Conservation (phyloP, 2,888 invertebrate genomes). For the Platerodrilus igneus region DNA sequence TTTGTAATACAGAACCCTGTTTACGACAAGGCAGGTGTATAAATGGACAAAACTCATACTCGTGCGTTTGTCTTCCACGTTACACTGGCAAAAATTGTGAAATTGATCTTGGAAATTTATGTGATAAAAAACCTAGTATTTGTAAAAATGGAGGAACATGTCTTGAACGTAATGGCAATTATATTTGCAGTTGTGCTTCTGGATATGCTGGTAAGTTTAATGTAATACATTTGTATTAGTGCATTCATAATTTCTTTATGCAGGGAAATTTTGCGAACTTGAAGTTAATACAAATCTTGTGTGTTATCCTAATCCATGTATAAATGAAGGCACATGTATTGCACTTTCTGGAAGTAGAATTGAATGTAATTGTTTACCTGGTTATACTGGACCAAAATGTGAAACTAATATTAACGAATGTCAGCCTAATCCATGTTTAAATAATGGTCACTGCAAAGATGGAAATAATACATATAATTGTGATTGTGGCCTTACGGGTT, state of each 20-base stretch:
- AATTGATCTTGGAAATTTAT: constrained; percentile 72
- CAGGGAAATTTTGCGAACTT: constrained; percentile 66
- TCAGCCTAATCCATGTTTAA: constrained; percentile 61
- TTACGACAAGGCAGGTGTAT: constrained; percentile 79
- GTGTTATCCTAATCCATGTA: constrained; percentile 74
- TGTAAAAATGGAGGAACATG: constrained; percentile 76
- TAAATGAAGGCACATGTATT: constrained; percentile 72
- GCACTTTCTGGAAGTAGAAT: constrained; percentile 52
- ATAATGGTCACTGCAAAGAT: constrained; percentile 70
- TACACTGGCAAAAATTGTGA: constrained; percentile 87
- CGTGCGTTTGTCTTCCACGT: constrained; percentile 78
- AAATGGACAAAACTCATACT: constrained; percentile 70
- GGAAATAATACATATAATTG: constrained; percentile 72
- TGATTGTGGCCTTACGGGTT: constrained; percentile 72
- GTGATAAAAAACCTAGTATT: constrained; percentile 54
- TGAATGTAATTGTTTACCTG: constrained; percentile 49
- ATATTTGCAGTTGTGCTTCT: constrained; percentile 64
- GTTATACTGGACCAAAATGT: constrained; percentile 65
- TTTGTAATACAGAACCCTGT: constrained; percentile 75
- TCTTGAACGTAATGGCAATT: constrained; percentile 64
- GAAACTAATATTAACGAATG: constrained; percentile 77
- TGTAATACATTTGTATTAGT: neutral
- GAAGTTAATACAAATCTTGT: constrained; percentile 64
- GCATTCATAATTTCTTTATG: constrained; percentile 11
- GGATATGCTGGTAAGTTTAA: constrained; percentile 58